Conservation (phyloP, 2,888 invertebrate genomes). For the Piscicola geometra region DNA sequence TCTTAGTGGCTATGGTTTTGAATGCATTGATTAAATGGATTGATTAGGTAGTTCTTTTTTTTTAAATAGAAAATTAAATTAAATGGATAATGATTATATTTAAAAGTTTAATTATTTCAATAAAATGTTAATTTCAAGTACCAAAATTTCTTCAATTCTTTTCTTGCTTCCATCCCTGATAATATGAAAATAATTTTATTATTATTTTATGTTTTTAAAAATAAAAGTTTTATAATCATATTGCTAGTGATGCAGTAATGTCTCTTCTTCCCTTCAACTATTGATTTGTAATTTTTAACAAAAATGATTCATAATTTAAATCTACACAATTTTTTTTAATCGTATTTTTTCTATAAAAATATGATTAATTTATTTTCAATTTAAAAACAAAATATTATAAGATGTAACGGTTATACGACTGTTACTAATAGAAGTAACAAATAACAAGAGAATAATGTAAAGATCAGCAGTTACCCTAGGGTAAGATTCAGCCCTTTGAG, state of each 20-base stretch:
- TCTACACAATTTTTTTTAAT: conserved; percentile 1
- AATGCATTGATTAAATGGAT: no score
- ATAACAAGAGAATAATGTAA: conserved; percentile 1
- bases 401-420: neutral
- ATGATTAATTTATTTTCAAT: neutral
- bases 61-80: no score
- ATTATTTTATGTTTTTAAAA: no score
- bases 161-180: conserved; percentile 3
- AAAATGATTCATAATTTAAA: neutral
- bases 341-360: neutral
- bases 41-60: no score
- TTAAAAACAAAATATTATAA: no score
- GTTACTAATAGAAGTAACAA: neutral
- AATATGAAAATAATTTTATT: neutral
- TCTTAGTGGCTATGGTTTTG: no score
- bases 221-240: no score
- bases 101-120: no score
- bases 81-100: no score
- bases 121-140: no score
- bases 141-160: neutral
- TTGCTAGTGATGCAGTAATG: no score
- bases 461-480: neutral
- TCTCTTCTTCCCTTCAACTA: no score
- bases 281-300: neutral
- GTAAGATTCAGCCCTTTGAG: neutral